A percentile compares a stretch with the other conserved stretches of the same genome.
phyloP scores from a whole-genome alignment of 2,888 invertebrate genomes.

The Phyllotreta striolata region DNA sequence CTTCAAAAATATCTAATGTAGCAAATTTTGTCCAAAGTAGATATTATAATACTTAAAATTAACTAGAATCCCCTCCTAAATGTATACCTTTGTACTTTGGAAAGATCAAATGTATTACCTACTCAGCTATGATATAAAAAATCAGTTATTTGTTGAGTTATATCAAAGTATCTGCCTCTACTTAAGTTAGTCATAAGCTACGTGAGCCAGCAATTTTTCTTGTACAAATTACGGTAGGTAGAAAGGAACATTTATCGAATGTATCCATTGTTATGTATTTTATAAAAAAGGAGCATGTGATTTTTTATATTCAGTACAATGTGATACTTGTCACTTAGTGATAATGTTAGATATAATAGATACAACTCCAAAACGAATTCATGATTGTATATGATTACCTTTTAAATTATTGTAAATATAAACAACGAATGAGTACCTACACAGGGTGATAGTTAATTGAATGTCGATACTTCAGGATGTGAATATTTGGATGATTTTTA shows the following conservation, averaged over 20 bases:
- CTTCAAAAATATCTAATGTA: too few species aligned
- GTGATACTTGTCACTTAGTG: slow-evolving; percentile 41
- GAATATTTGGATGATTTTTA: too few species aligned
- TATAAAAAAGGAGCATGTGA: slow-evolving; percentile 41
- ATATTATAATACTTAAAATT: too few species aligned
- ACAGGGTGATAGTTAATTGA: too few species aligned
- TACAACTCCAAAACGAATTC: slow-evolving; percentile 11
- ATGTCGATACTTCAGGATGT: too few species aligned
- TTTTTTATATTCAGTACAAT: slow-evolving; percentile 38
- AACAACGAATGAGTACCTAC: too few species aligned
- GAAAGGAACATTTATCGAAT: slow-evolving; percentile 17
- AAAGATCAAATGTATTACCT: too few species aligned
- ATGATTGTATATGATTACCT: slow-evolving; percentile 3
- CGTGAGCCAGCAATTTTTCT: slow-evolving; percentile 8
- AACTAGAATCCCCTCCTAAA: too few species aligned
- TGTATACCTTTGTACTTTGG: too few species aligned
- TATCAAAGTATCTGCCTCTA: slow-evolving; percentile 4
- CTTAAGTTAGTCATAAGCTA: slow-evolving; percentile 8
- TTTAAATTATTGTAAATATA: background rate
- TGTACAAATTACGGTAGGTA: slow-evolving; percentile 16
- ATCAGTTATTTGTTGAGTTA: slow-evolving; percentile 2
- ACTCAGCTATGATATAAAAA: background rate
- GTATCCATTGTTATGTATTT: slow-evolving; percentile 38
- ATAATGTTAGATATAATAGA: slow-evolving; percentile 18
- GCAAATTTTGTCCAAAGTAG: too few species aligned